Percentiles rank a stretch among this genome's conserved stretches.
Evolutionary conservation across 2,113 vertebrate species (phyloP).

Genomic region (Lagopus leucura): DNA sequence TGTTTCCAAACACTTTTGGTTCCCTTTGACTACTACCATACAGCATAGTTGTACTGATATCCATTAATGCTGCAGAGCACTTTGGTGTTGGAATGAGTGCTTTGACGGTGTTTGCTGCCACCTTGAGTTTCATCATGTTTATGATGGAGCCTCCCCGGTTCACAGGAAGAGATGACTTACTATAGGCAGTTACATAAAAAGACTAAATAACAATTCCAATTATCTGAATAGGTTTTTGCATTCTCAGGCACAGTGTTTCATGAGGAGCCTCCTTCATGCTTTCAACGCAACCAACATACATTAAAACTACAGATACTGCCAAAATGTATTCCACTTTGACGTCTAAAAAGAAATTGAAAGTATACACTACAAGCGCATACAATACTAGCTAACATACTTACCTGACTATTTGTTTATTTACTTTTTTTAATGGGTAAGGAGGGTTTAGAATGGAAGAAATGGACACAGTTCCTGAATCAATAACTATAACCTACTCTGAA

Average conservation of each 20-base stretch:
- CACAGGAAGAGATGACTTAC: background rate
- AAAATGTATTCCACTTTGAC: background rate
- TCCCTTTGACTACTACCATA: constrained; percentile 41
- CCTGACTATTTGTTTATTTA: background rate
- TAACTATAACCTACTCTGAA: background rate
- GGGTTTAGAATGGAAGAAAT: background rate
- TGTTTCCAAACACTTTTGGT: constrained; percentile 21
- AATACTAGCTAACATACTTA: background rate
- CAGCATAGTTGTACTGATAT: background rate
- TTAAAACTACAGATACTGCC: background rate
- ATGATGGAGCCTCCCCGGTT: background rate
- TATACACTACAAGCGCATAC: background rate
- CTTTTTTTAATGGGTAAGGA: rapidly evolving
- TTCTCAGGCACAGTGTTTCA: background rate
- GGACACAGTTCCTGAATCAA: background rate
- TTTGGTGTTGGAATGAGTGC: background rate
- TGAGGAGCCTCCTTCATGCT: background rate
- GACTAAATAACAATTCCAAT: background rate
- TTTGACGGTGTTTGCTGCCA: constrained; percentile 65
- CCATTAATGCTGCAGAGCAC: background rate
- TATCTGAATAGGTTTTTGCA: background rate
- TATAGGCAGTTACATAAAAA: background rate
- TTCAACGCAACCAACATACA: background rate
- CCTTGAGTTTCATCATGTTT: background rate
- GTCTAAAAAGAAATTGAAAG: background rate